Evolutionary conservation across 1,140 invertebrate species (phyloP).

Genomic region (Sitodiplosis mosellana): DNA sequence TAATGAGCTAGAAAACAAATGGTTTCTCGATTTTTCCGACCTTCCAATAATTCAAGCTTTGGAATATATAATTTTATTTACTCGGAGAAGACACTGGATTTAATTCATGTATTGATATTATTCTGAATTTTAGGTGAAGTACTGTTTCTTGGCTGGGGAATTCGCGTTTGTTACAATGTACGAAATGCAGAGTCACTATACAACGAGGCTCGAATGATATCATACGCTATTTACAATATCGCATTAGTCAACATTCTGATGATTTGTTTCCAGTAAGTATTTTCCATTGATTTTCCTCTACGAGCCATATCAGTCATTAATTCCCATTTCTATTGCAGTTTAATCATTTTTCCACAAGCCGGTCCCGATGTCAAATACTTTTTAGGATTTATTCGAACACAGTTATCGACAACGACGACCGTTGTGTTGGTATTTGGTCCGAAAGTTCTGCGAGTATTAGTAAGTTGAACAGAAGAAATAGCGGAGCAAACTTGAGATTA

Average conservation of each 20-base stretch:
- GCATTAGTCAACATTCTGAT: constrained; percentile 77
- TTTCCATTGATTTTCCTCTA: too few relatives aligned
- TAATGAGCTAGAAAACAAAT: too few relatives aligned
- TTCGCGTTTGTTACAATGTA: constrained; percentile 77
- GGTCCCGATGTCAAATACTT: constrained; percentile 79
- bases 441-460: constrained; percentile 61
- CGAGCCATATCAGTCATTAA: too few relatives aligned
- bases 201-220: constrained; percentile 81
- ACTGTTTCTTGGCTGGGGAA: constrained; percentile 74
- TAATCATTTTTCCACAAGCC: constrained; percentile 65
- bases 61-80: too few relatives aligned
- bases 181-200: constrained; percentile 79
- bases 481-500: too few relatives aligned
- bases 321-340: constrained; percentile 29
- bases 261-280: constrained; percentile 77
- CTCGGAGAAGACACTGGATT: too few relatives aligned
- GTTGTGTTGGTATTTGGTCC: constrained; percentile 70
- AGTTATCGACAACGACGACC: constrained; percentile 70
- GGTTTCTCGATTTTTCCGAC: too few relatives aligned
- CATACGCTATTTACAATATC: constrained; percentile 87
- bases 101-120: too few relatives aligned
- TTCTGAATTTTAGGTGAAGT: too few relatives aligned
- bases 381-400: constrained; percentile 68
- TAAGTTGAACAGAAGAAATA: too few relatives aligned
- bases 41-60: too few relatives aligned